A percentile compares a stretch with the other conserved stretches of the same genome.
Conservation (phyloP, 2,888 invertebrate species). For the Maniola hyperantus region DNA sequence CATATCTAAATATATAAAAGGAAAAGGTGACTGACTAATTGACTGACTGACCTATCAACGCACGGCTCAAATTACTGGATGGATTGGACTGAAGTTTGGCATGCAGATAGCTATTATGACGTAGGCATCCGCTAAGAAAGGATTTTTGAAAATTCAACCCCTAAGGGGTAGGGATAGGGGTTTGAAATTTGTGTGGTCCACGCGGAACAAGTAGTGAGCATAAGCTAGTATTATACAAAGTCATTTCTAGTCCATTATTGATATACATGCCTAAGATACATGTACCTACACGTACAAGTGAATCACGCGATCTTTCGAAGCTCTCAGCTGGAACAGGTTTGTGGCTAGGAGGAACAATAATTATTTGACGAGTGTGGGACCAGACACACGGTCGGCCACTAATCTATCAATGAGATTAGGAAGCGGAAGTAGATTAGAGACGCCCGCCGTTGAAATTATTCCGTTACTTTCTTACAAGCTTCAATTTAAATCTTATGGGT, state of each 20-base stretch:
- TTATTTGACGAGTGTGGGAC: slow-evolving; percentile 5
- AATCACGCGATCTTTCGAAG: slow-evolving; percentile 4
- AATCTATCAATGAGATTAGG: slow-evolving; percentile 27
- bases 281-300: not conserved
- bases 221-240: too few relatives aligned
- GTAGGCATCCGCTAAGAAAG: too few relatives aligned
- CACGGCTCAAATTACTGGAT: too few relatives aligned
- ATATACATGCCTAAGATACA: not conserved
- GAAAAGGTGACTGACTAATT: too few relatives aligned
- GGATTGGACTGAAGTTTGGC: too few relatives aligned
- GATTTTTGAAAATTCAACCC: too few relatives aligned
- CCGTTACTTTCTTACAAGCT: slow-evolving; percentile 13
- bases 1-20: too few relatives aligned
- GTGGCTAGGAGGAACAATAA: not conserved
- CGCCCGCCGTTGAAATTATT: slow-evolving; percentile 1
- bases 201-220: not conserved
- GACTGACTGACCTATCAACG: too few relatives aligned
- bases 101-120: too few relatives aligned
- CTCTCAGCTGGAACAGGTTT: slow-evolving; percentile 7
- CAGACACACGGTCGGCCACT: slow-evolving; percentile 13
- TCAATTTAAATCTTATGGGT: not conserved
- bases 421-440: slow-evolving; percentile 14
- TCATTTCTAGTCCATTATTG: too few relatives aligned
- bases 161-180: too few relatives aligned
- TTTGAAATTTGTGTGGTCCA: too few relatives aligned